Percentiles rank a stretch among this genome's conserved stretches.
Conservation (phyloP, 2,113 vertebrate species). For the Pionites leucogaster region DNA sequence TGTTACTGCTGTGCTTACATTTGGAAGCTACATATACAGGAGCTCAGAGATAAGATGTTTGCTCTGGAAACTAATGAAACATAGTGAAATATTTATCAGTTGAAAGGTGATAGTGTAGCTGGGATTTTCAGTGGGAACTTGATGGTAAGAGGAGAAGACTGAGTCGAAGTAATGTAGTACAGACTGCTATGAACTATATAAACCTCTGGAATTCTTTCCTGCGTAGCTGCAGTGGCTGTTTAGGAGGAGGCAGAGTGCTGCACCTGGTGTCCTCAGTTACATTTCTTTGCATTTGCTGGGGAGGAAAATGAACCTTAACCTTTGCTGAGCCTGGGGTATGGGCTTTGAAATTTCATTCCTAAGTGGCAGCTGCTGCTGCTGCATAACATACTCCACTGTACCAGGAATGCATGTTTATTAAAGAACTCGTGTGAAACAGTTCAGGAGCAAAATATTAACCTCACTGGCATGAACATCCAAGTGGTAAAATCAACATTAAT, state of each 20-base stretch:
- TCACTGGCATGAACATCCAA: background rate
- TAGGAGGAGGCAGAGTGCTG: background rate
- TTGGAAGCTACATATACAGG: background rate
- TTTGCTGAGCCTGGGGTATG: background rate
- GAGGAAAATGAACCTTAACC: background rate
- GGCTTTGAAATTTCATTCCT: background rate
- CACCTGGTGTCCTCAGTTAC: background rate
- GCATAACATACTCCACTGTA: background rate
- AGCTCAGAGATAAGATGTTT: background rate
- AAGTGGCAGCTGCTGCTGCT: background rate
- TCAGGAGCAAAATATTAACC: background rate
- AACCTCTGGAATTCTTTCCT: background rate
- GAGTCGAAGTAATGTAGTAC: background rate
- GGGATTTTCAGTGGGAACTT: background rate
- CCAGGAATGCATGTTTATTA: background rate
- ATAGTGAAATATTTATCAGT: background rate
- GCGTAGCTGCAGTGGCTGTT: rapidly evolving
- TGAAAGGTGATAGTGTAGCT: background rate
- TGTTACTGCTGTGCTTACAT: background rate
- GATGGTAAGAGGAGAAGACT: background rate
- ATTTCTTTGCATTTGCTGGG: background rate
- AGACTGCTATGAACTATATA: background rate
- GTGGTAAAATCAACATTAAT: background rate
- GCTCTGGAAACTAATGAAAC: background rate
- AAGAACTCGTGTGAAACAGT: background rate